Conservation (phyloP, 2,113 vertebrate species). For the Phylloscopus trochilus region DNA sequence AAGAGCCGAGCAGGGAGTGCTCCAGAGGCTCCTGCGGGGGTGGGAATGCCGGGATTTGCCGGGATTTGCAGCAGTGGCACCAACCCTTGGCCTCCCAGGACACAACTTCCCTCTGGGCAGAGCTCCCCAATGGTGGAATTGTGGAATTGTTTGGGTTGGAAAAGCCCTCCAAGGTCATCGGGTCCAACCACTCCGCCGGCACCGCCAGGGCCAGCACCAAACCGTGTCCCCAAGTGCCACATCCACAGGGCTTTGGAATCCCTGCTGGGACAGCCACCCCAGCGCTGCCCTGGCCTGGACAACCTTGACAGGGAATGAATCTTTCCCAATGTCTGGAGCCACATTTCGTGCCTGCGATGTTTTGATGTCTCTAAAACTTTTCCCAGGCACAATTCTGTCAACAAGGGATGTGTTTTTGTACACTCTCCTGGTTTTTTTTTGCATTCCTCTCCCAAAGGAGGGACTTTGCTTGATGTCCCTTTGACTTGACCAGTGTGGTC, state of each 20-base stretch:
- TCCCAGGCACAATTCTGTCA: no score
- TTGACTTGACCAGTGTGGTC: no score
- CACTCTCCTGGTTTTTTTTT: no score
- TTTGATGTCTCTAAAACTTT: no score
- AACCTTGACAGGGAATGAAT: neutral
- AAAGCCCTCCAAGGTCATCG: rapidly evolving
- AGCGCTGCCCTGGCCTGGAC: neutral
- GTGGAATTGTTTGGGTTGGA: neutral
- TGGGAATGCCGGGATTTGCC: rapidly evolving
- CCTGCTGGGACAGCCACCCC: neutral
- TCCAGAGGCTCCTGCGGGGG: rapidly evolving
- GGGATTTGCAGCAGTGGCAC: neutral
- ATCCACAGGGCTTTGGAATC: rapidly evolving
- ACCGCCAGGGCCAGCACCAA: neutral
- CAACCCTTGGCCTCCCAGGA: neutral
- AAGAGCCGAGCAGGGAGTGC: neutral
- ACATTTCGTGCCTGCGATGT: no score
- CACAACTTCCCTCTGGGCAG: rapidly evolving
- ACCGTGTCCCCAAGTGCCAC: neutral
- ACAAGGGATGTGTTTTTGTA: no score
- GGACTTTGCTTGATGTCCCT: no score
- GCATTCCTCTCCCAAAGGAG: no score
- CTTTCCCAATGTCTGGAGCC: no score
- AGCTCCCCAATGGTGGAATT: rapidly evolving
- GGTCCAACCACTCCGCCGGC: neutral